Conservation (phyloP, 2,888 invertebrate species). For the Dexiosoma caninum region DNA sequence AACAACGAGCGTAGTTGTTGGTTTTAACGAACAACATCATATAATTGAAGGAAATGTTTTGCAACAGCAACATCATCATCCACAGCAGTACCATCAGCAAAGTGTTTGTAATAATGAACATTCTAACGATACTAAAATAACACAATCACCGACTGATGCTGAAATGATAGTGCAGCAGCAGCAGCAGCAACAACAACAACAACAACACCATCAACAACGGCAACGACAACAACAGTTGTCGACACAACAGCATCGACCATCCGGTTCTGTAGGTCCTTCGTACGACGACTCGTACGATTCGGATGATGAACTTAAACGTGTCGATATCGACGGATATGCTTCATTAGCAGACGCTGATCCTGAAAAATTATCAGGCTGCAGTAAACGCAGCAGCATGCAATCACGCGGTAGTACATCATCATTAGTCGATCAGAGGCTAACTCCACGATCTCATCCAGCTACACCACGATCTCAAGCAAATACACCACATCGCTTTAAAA, state of each 20-base stretch:
- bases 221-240: slow-evolving; percentile 46
- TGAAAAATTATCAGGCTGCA: slow-evolving; percentile 86
- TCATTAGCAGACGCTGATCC: slow-evolving; percentile 85
- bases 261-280: slow-evolving; percentile 77
- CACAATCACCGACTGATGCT: slow-evolving; percentile 26
- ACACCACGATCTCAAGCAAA: slow-evolving; percentile 95
- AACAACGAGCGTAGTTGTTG: slow-evolving; percentile 59
- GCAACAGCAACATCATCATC: slow-evolving; percentile 65
- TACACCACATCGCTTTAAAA: slow-evolving; percentile 96
- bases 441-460: slow-evolving; percentile 93
- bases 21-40: slow-evolving; percentile 48
- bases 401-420: slow-evolving; percentile 95
- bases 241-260: slow-evolving; percentile 45
- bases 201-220: slow-evolving; percentile 46
- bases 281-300: slow-evolving; percentile 89
- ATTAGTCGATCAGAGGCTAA: slow-evolving; percentile 88
- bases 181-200: slow-evolving; percentile 48
- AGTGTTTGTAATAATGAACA: slow-evolving; percentile 33
- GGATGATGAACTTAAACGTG: slow-evolving; percentile 91
- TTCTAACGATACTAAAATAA: slow-evolving; percentile 37
- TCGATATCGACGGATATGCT: slow-evolving; percentile 82
- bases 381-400: slow-evolving; percentile 93
- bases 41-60: slow-evolving; percentile 75
- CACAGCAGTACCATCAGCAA: slow-evolving; percentile 52
- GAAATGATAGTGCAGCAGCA: slow-evolving; percentile 50